These are phyloP conservation scores for Nyleta sp. DNA, from an alignment of 2,888 invertebrate genomes.

Conservation along the genomic window DNA sequence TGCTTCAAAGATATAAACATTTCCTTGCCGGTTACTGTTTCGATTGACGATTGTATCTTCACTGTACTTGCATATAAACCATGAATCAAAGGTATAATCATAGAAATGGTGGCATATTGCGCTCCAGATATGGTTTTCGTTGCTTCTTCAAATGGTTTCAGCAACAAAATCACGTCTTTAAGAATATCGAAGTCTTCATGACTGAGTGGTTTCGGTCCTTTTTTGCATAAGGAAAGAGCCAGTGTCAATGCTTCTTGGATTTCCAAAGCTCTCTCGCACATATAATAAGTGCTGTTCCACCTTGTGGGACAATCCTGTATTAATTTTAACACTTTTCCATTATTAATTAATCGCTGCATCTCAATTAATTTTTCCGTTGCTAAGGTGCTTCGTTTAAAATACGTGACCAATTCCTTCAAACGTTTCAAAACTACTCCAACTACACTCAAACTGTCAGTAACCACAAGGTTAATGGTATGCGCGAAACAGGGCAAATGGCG, in stretches of 20 bases:
- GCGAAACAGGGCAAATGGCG: constrained; percentile 13
- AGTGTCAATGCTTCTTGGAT: neutral
- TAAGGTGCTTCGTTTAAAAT: constrained; percentile 6
- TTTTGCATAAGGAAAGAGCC: constrained; percentile 17
- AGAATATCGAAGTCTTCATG: neutral
- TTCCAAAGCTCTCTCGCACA: constrained; percentile 10
- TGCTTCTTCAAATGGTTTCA: constrained; percentile 11
- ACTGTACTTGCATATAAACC: constrained; percentile 2
- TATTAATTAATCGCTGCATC: constrained; percentile 1
- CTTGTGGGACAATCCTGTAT: constrained; percentile 12
- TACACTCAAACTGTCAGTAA: constrained; percentile 1
- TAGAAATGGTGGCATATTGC: constrained; percentile 9
- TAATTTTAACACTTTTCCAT: neutral
- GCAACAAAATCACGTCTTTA: neutral
- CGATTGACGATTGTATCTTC: neutral
- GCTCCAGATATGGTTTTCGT: constrained; percentile 8
- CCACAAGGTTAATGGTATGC: constrained; percentile 4
- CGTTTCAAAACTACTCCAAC: neutral
- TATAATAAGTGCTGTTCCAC: constrained; percentile 11
- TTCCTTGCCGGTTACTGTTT: constrained; percentile 3
- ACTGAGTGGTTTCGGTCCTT: neutral
- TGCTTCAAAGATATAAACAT: neutral
- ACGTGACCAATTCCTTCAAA: constrained; percentile 14
- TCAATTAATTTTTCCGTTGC: constrained; percentile 7
- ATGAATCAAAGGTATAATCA: constrained; percentile 8